phyloP scores from a whole-genome alignment of 2,113 vertebrate genomes.

The Lamprologus sp. region DNA sequence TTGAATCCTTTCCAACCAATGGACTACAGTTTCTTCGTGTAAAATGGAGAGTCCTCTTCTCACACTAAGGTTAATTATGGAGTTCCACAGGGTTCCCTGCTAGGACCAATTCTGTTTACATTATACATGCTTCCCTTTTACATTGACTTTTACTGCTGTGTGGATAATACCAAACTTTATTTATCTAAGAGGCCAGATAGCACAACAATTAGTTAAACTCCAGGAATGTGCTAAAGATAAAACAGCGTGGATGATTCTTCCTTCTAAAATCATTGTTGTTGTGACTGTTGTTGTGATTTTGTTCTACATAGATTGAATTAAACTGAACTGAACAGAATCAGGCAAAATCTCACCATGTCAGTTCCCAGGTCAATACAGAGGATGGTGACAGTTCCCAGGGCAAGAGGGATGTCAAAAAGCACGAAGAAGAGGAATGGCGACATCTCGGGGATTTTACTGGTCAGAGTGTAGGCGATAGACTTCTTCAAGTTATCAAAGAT shows the following conservation, averaged over 20 bases:
- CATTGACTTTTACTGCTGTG: neutral
- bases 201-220: neutral
- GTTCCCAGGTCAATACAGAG: constrained; percentile 95
- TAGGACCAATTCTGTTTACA: neutral
- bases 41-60: neutral
- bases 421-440: constrained; percentile 92
- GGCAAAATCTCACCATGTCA: constrained; percentile 81
- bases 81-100: neutral
- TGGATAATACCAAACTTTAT: neutral
- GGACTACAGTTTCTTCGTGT: neutral
- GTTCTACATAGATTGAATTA: neutral
- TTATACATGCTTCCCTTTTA: neutral
- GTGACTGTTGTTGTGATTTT: neutral
- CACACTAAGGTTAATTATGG: neutral
- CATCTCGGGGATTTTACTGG: constrained; percentile 94
- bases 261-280: neutral
- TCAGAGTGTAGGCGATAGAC: constrained; percentile 51
- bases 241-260: neutral
- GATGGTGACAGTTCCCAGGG: constrained; percentile 89
- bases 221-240: neutral
- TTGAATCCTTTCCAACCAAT: neutral
- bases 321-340: neutral
- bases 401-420: constrained; percentile 86
- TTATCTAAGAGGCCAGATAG: neutral
- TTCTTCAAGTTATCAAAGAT: neutral